These are phyloP conservation scores for Ophioninae sp. DNA, from an alignment of 2,888 invertebrate genomes.

Conservation along the genomic window DNA sequence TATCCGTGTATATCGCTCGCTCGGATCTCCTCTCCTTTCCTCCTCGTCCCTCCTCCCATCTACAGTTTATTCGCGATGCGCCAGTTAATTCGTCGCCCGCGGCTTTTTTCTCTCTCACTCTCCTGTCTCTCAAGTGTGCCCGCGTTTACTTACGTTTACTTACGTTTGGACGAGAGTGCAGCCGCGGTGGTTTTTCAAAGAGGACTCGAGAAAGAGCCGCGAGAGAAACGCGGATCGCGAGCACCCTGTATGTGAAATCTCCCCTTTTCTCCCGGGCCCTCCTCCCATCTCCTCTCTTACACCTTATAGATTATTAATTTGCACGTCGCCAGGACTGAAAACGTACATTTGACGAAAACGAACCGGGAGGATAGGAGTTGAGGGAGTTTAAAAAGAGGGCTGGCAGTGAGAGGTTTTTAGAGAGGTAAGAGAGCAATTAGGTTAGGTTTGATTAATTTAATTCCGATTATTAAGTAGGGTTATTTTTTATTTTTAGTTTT, in stretches of 20 bases:
- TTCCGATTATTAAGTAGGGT: too few species aligned
- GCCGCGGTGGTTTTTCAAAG: constrained; percentile 53
- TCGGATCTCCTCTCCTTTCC: constrained; percentile 32
- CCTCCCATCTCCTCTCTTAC: background rate
- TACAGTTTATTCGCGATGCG: constrained; percentile 33
- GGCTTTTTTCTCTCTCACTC: constrained; percentile 51
- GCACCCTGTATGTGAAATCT: too few species aligned
- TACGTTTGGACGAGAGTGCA: constrained; percentile 31
- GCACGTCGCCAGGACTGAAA: constrained; percentile 72
- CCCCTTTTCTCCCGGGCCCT: background rate
- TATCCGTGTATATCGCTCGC: constrained; percentile 35
- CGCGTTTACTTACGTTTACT: constrained; percentile 48
- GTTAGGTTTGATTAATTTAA: too few species aligned
- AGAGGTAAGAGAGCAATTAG: background rate
- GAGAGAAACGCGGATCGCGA: constrained; percentile 16
- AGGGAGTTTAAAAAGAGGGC: constrained; percentile 31
- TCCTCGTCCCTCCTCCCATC: constrained; percentile 14
- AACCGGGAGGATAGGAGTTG: constrained; percentile 40
- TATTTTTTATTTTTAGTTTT: background rate
- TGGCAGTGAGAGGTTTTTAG: background rate
- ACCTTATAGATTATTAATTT: constrained; percentile 78
- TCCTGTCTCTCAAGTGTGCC: constrained; percentile 36
- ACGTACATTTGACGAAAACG: constrained; percentile 51
- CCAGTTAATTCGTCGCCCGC: constrained; percentile 71
- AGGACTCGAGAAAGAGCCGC: constrained; percentile 49